Percentiles rank a stretch among this genome's conserved stretches.
These are phyloP conservation scores for Tetrax tetrax DNA, from an alignment of 2,113 vertebrate species.

Conservation along the genomic window DNA sequence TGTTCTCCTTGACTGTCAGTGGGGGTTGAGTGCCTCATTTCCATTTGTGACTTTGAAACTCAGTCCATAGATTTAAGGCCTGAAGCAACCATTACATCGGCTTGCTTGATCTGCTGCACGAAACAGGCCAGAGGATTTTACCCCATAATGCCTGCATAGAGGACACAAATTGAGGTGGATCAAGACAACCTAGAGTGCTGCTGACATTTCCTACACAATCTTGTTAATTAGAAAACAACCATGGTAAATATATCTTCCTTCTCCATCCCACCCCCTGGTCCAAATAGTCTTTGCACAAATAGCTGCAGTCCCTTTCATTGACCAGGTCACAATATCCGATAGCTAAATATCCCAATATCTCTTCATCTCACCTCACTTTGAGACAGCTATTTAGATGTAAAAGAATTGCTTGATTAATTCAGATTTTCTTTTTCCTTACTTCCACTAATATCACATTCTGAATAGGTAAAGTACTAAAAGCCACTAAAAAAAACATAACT, in stretches of 20 bases:
- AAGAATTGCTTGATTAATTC: not conserved
- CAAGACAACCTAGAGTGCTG: not conserved
- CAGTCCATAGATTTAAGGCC: not conserved
- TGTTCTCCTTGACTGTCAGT: constrained; percentile 5
- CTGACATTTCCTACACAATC: not conserved
- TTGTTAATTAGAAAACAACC: not conserved
- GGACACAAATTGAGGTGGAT: not conserved
- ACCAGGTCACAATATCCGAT: not conserved
- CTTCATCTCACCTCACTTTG: not conserved
- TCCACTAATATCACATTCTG: not conserved
- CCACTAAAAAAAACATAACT: not conserved
- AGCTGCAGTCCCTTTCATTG: not conserved
- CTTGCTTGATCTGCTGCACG: not conserved
- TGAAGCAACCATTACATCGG: not conserved
- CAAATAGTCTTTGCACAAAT: not conserved
- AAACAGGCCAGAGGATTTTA: not conserved
- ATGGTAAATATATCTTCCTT: not conserved
- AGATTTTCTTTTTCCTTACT: not conserved
- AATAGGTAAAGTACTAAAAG: not conserved
- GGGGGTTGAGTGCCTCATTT: not conserved
- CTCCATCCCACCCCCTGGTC: not conserved
- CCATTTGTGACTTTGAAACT: constrained; percentile 27
- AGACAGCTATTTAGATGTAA: not conserved
- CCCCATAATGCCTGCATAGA: not conserved
- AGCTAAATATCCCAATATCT: not conserved